Base-by-base conservation (phyloP, 2,113 vertebrate genomes). In the Ramphastos sulfuratus region DNA sequence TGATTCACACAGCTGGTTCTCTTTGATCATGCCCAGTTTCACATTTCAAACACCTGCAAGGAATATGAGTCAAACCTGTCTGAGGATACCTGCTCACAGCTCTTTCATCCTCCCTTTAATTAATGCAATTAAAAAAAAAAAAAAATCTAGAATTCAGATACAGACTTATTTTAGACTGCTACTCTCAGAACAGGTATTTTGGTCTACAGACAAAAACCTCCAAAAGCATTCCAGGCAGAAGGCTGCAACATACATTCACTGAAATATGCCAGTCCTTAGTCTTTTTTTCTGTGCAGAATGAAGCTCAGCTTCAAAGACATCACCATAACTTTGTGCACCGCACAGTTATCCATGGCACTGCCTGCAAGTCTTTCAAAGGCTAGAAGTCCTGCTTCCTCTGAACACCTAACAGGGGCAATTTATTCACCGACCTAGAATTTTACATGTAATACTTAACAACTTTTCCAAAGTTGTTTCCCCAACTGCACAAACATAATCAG, bases 401-500 rank as follows among this genome's bases (percentile, higher is more conserved):
- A 92, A 65, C 54, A 54, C 28, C 35, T 31, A 5, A 27, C 39
- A 89, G n/a, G 12, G 69, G 66, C 66, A 54, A 66, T 76, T 73
- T 79, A 63, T 73, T 84, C 84, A 59, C 39, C 0, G 0, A 89
- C 66, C 71, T 79, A 65, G 48, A 96, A 87, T 93, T 84, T 70
- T 46, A 69, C 3, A 7, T n/a, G 70, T 46, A 76, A 82, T 39
- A 79, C 59, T 12, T n/a, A 90, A 75, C 19, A 94, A 96, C 92
- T 96, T 93, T 85, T 44, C 14, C 10, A 16, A 95, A 95, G 80
- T 94, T 95, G 50, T 42, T 82, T 93, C 83, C 83, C n/a, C 91
- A 93, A 95, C 58, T 69, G 89, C 88, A 95, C 86, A 93, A 93
- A 96, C 73, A 90, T 73, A 90, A 95, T 84, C 88, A 93, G 88